Evolutionary conservation across 2,113 vertebrate genomes (phyloP).

Genomic region (Riparia riparia): DNA sequence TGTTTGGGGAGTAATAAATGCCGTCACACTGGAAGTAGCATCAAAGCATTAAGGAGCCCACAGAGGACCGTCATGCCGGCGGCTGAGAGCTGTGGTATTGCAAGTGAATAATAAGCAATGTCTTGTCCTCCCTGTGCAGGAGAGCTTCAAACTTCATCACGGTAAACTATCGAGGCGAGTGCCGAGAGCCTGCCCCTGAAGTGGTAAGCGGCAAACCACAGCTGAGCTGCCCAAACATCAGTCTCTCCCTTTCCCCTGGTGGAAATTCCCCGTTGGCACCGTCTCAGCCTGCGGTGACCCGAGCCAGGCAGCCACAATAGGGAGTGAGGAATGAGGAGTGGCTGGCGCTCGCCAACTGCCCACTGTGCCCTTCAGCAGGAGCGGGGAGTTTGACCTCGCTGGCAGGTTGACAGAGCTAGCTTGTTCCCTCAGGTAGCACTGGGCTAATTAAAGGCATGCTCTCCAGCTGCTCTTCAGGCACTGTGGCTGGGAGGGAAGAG

Average conservation of each 20-base stretch:
- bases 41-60: constrained; percentile 36
- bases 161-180: constrained; percentile 58
- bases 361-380: neutral
- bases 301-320: neutral
- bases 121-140: constrained; percentile 57
- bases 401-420: neutral
- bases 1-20: constrained; percentile 54
- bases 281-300: neutral
- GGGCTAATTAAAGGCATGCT: neutral
- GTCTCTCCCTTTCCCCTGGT: neutral
- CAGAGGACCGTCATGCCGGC: neutral
- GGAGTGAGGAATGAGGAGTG: neutral
- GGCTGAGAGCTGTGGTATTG: neutral
- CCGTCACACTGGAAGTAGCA: constrained; percentile 8
- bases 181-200: constrained; percentile 33
- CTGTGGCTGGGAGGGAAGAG: fast-evolving
- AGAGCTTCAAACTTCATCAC: constrained; percentile 51
- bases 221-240: neutral
- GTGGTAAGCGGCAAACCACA: constrained; percentile 24
- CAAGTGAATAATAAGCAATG: neutral
- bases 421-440: neutral
- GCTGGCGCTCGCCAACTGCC: neutral
- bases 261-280: neutral
- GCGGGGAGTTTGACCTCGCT: neutral
- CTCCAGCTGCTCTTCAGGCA: neutral